These are phyloP conservation scores for Spinus pinus DNA, from an alignment of 2,797 vertebrate species.

Conservation along the genomic window DNA sequence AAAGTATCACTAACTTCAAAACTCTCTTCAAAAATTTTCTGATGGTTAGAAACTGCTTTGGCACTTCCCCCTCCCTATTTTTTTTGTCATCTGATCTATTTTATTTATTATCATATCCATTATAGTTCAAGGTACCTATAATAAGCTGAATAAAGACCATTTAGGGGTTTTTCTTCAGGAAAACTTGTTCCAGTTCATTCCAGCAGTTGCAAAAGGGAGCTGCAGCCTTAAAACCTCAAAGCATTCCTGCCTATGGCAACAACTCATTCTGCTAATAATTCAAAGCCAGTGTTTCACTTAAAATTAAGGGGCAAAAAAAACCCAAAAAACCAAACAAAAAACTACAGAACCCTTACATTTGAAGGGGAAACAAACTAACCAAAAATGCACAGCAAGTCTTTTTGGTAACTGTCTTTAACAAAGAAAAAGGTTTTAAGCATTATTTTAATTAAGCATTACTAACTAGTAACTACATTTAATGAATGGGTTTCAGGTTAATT, in stretches of 20 bases:
- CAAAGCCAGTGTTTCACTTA: background rate
- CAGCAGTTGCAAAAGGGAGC: background rate
- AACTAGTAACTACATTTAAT: background rate
- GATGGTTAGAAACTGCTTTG: background rate
- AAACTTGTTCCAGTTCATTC: background rate
- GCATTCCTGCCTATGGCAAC: background rate
- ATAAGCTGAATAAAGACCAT: background rate
- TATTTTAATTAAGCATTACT: background rate
- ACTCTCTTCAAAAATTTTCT: background rate
- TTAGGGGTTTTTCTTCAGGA: accelerated
- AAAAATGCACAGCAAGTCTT: background rate
- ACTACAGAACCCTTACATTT: background rate
- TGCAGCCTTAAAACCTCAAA: background rate
- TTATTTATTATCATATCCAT: background rate
- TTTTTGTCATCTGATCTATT: background rate
- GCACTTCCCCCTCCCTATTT: background rate
- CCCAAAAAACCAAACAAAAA: background rate
- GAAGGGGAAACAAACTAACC: background rate
- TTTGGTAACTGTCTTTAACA: background rate
- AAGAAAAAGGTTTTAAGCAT: background rate
- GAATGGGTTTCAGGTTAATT: background rate
- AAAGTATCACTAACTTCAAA: background rate
- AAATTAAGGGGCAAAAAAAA: background rate
- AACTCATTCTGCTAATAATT: background rate
- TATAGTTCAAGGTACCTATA: background rate